Evolutionary conservation across 2,888 invertebrate species (phyloP).

Genomic region (Axea sp.): DNA sequence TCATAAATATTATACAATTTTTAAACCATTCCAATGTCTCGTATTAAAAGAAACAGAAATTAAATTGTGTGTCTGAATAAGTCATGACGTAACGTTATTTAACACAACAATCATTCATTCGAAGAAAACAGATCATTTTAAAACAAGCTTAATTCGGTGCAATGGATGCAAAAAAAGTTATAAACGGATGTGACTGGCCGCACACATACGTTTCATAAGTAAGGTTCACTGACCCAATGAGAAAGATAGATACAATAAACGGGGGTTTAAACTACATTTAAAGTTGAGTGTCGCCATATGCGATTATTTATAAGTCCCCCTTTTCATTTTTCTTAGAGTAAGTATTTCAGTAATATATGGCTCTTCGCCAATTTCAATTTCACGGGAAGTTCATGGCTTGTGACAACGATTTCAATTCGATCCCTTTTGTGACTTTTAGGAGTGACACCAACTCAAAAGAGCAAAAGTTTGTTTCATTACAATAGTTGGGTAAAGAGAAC

Average conservation of each 20-base stretch:
- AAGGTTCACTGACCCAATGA: conserved; percentile 61
- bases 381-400: conserved; percentile 49
- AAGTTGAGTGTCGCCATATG: conserved; percentile 46
- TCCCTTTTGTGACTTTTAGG: too few relatives aligned
- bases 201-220: conserved; percentile 34
- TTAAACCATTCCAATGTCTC: too few relatives aligned
- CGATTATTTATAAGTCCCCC: conserved; percentile 63
- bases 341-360: conserved; percentile 60
- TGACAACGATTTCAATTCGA: conserved; percentile 31
- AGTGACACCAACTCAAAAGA: too few relatives aligned
- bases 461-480: too few relatives aligned
- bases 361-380: conserved; percentile 40
- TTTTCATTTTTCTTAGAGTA: conserved; percentile 39
- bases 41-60: too few relatives aligned
- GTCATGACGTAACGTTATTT: neutral
- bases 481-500: too few relatives aligned
- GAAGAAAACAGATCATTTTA: neutral
- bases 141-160: conserved; percentile 18
- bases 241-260: conserved; percentile 36
- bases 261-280: conserved; percentile 46
- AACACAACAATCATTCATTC: neutral
- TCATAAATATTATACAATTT: too few relatives aligned
- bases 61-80: too few relatives aligned
- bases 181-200: conserved; percentile 31
- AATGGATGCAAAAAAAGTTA: conserved; percentile 20